A percentile compares a stretch with the other conserved stretches of the same genome.
Evolutionary conservation across 1,140 invertebrate species (phyloP).

Genomic region (Cotesia typhae): DNA sequence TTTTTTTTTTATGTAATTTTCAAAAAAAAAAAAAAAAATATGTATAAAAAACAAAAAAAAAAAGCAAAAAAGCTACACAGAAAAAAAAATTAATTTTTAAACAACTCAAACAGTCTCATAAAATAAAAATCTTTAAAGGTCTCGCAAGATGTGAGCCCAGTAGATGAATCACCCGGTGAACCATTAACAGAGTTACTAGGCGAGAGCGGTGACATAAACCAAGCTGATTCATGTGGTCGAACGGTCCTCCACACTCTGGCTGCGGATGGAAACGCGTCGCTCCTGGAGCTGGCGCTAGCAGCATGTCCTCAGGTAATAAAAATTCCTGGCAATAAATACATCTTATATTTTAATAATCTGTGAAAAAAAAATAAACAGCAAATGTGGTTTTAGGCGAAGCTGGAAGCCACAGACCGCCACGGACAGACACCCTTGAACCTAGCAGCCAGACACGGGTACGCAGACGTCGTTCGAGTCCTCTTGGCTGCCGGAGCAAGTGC

Average conservation of each 20-base stretch:
- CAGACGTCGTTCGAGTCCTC: slow-evolving; percentile 76
- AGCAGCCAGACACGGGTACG: slow-evolving; percentile 83
- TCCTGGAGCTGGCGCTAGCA: slow-evolving; percentile 72
- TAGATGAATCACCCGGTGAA: slow-evolving; percentile 61
- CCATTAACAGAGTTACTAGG: slow-evolving; percentile 62
- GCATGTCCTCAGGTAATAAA: slow-evolving; percentile 64
- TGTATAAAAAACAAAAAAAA: no score
- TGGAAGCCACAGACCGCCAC: slow-evolving; percentile 76
- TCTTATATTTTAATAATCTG: background rate
- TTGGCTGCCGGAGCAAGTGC: slow-evolving; percentile 79
- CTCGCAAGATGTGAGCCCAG: slow-evolving; percentile 61
- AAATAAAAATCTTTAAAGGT: slow-evolving; percentile 46
- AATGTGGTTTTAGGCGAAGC: slow-evolving; percentile 57
- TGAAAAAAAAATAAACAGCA: no score
- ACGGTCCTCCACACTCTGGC: slow-evolving; percentile 79
- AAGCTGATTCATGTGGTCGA: slow-evolving; percentile 71
- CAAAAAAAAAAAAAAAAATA: no score
- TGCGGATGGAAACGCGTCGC: slow-evolving; percentile 75
- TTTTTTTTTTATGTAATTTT: no score
- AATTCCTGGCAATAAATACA: background rate
- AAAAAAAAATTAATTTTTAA: background rate
- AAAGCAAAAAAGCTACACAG: background rate
- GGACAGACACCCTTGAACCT: slow-evolving; percentile 86
- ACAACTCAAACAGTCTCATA: background rate
- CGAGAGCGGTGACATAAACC: slow-evolving; percentile 63